A percentile compares a stretch with the other conserved stretches of the same genome.
Conservation (phyloP, 2,888 invertebrate species). For the Meta bourneti region DNA sequence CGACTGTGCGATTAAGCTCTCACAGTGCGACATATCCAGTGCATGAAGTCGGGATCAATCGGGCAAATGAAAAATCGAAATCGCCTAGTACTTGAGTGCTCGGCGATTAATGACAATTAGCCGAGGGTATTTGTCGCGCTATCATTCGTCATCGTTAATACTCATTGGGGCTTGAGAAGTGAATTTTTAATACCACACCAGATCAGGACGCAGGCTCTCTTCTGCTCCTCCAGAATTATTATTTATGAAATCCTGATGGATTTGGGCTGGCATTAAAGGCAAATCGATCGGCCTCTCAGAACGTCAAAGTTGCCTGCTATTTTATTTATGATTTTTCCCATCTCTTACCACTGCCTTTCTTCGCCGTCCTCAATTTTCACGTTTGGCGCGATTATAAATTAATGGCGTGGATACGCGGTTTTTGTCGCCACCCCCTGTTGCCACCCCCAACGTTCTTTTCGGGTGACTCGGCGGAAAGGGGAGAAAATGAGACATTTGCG, state of each 20-base stretch:
- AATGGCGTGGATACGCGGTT: conserved; percentile 52
- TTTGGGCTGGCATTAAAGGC: conserved; percentile 64
- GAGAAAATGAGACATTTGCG: background rate
- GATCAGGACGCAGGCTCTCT: conserved; percentile 30
- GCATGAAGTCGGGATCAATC: conserved; percentile 50
- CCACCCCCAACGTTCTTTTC: background rate
- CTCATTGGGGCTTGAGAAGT: conserved; percentile 46
- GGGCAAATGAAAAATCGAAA: conserved; percentile 60
- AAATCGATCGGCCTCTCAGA: conserved; percentile 49
- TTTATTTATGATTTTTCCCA: conserved; percentile 74
- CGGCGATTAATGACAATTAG: conserved; percentile 75
- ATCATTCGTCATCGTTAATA: conserved; percentile 71
- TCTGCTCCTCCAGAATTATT: conserved; percentile 59
- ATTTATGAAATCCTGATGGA: conserved; percentile 76
- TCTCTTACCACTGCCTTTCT: conserved; percentile 63
- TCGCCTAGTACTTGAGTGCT: conserved; percentile 15
- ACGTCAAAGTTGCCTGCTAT: conserved; percentile 67
- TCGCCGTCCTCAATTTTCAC: conserved; percentile 72
- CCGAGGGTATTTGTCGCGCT: conserved; percentile 57
- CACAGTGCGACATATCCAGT: background rate
- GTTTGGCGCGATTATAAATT: conserved; percentile 76
- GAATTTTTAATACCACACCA: conserved; percentile 69
- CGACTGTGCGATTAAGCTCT: conserved; percentile 18
- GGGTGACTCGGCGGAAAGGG: background rate
- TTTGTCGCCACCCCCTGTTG: conserved; percentile 24